Percentiles rank a stretch among this genome's conserved stretches.
Conservation (phyloP, 2,888 invertebrate species). For the Ennomos quercinarius region DNA sequence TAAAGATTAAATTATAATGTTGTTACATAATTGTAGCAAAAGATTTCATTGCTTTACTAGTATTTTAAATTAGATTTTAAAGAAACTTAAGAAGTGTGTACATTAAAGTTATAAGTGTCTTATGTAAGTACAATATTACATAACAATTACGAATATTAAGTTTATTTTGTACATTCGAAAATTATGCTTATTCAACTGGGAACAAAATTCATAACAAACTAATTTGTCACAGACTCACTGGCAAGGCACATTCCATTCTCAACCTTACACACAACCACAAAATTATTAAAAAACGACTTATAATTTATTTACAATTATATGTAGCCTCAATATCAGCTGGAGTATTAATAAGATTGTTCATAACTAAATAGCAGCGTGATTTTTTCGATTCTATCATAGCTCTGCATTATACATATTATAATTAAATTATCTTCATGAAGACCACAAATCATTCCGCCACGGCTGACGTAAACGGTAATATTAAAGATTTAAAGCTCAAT, state of each 20-base stretch:
- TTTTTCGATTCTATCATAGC: not conserved
- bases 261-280: constrained; percentile 38
- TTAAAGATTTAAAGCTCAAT: constrained; percentile 40
- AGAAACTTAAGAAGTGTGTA: too few relatives aligned
- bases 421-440: not conserved
- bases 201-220: constrained; percentile 34
- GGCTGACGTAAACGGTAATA: constrained; percentile 25
- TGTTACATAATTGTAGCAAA: constrained; percentile 2
- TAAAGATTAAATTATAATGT: constrained; percentile 10
- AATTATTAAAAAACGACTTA: constrained; percentile 27
- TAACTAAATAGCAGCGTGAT: constrained; percentile 23
- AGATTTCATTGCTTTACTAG: not conserved
- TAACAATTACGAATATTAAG: constrained; percentile 24
- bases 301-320: constrained; percentile 38
- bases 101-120: too few relatives aligned
- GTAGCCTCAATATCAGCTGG: constrained; percentile 44
- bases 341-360: constrained; percentile 26
- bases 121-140: not conserved
- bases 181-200: constrained; percentile 42
- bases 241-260: constrained; percentile 54
- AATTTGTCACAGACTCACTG: constrained; percentile 60
- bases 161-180: constrained; percentile 41
- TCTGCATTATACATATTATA: not conserved
- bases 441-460: constrained; percentile 2
- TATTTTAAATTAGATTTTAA: too few relatives aligned